Percentiles rank a stretch among this genome's conserved stretches.
These are phyloP conservation scores for Drosophila equinoxialis DNA, from an alignment of 1,140 invertebrate species.

Conservation along the genomic window DNA sequence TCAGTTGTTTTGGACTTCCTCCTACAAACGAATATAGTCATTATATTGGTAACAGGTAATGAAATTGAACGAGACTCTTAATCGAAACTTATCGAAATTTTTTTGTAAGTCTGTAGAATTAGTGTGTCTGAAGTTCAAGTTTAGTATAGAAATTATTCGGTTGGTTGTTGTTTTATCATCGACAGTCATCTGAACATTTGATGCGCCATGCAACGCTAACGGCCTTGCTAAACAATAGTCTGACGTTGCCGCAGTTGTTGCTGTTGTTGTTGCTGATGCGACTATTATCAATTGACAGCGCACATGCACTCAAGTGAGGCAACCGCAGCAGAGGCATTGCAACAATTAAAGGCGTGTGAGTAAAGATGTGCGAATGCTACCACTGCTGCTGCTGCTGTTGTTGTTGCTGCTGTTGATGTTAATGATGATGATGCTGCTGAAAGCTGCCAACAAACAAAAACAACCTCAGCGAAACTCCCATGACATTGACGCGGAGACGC, in stretches of 20 bases:
- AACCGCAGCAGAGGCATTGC: conserved; percentile 42
- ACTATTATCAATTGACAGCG: conserved; percentile 76
- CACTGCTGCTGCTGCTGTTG: conserved; percentile 39
- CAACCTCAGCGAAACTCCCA: conserved; percentile 57
- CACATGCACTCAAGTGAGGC: conserved; percentile 71
- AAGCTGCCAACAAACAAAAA: conserved; percentile 21
- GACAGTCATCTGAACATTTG: conserved; percentile 33
- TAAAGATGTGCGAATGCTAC: conserved; percentile 48
- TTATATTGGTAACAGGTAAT: conserved; percentile 14
- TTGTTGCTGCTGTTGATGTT: conserved; percentile 30
- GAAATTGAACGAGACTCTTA: conserved; percentile 39
- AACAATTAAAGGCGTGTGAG: conserved; percentile 73
- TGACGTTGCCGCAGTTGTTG: conserved; percentile 33
- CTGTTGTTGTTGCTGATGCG: conserved; percentile 30
- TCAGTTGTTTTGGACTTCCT: conserved; percentile 29
- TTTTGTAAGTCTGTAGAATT: conserved; percentile 51
- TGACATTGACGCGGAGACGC: conserved; percentile 65
- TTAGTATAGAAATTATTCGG: conserved; percentile 64
- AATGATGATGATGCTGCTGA: conserved; percentile 40
- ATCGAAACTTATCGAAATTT: conserved; percentile 22
- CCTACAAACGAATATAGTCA: conserved; percentile 21
- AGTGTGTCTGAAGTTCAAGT: conserved; percentile 75
- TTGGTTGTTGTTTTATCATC: conserved; percentile 30
- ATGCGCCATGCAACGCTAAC: conserved; percentile 80
- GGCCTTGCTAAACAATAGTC: conserved; percentile 78